Percentiles rank a stretch among this genome's conserved stretches.
These are phyloP conservation scores for Drosophila engyochracea DNA, from an alignment of 2,888 invertebrate genomes.

Conservation along the genomic window DNA sequence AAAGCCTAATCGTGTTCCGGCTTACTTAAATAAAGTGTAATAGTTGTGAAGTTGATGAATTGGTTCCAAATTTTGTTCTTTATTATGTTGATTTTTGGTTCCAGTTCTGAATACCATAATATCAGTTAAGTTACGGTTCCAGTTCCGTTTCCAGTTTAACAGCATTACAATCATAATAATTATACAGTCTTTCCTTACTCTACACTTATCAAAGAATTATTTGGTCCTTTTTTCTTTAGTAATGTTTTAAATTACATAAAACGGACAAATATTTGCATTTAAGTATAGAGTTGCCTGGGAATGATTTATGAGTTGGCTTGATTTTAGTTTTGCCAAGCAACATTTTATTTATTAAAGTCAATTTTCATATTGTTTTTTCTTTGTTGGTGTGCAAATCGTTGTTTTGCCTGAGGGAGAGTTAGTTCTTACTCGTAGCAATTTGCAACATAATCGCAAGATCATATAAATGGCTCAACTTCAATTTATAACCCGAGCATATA, in stretches of 20 bases:
- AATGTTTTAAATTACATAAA: not conserved
- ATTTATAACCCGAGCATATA: slow-evolving; percentile 75
- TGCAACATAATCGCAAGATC: slow-evolving; percentile 76
- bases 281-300: not conserved
- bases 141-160: not conserved
- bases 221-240: not conserved
- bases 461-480: slow-evolving; percentile 78
- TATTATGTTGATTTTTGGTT: not conserved
- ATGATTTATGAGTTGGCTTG: not conserved
- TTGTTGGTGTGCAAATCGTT: slow-evolving; percentile 7
- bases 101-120: too few relatives aligned
- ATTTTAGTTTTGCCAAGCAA: not conserved
- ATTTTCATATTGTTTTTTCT: slow-evolving; percentile 2
- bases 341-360: slow-evolving; percentile 1
- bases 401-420: slow-evolving; percentile 19
- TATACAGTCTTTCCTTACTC: not conserved
- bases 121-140: not conserved
- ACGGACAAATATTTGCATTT: not conserved
- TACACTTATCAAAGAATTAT: not conserved
- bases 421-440: slow-evolving; percentile 50
- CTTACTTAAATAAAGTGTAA: not conserved
- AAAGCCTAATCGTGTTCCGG: not conserved
- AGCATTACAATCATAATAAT: not conserved
- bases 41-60: not conserved
- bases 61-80: too few relatives aligned